A percentile compares a stretch with the other conserved stretches of the same genome.
Evolutionary conservation across 2,797 vertebrate species (phyloP).

Genomic region (Emys orbicularis): DNA sequence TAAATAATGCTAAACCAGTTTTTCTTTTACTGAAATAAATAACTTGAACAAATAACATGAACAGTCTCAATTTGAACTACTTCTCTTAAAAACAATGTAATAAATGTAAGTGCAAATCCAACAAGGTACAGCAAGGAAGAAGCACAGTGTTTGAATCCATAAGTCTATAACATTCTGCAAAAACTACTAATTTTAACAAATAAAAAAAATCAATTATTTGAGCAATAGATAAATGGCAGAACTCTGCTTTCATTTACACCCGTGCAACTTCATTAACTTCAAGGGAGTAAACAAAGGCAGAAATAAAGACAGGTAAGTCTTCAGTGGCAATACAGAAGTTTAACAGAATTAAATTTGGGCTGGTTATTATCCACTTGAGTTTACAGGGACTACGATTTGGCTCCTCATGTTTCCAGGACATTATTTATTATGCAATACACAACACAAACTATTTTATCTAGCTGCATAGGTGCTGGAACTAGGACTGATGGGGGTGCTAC

Average conservation of each 20-base stretch:
- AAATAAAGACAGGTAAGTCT: background rate
- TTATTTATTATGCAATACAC: fast-evolving
- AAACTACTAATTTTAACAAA: background rate
- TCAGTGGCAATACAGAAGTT: background rate
- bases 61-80: background rate
- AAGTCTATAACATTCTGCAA: background rate
- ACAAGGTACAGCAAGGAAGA: background rate
- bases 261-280: background rate
- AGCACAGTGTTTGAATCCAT: background rate
- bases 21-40: background rate
- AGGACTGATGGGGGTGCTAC: too few relatives aligned
- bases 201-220: background rate
- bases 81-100: background rate
- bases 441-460: too few relatives aligned
- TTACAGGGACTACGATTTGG: background rate
- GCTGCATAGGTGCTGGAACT: too few relatives aligned
- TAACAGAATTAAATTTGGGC: background rate
- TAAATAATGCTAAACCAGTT: constrained; percentile 35
- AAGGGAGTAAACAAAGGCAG: background rate
- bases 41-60: constrained; percentile 16
- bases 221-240: background rate
- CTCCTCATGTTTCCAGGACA: background rate
- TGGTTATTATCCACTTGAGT: background rate
- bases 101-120: too few relatives aligned
- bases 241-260: background rate